Evolutionary conservation across 2,113 vertebrate genomes (phyloP).

Genomic region (Xenopus borealis): DNA sequence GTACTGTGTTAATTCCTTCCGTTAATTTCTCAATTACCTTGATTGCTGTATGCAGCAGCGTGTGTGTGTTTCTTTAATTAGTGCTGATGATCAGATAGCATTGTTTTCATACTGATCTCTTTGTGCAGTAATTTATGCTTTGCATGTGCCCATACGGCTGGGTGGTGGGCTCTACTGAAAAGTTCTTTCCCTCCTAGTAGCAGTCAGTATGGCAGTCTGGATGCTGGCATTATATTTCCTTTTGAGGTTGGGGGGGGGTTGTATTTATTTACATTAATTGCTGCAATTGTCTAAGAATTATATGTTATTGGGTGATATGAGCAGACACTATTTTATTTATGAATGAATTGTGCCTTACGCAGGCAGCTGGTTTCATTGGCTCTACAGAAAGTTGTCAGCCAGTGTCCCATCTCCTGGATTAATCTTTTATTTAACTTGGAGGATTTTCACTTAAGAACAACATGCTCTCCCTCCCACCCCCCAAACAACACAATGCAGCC

Average conservation of each 20-base stretch:
- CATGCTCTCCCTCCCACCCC: neutral
- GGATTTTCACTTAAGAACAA: conserved; percentile 15
- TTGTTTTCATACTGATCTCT: conserved; percentile 15
- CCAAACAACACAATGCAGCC: conserved; percentile 9
- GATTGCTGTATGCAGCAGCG: conserved; percentile 5
- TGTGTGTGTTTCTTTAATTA: conserved; percentile 10
- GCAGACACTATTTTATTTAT: too few relatives aligned
- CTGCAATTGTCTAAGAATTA: too few relatives aligned
- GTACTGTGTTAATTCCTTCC: neutral
- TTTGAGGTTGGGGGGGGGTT: too few relatives aligned
- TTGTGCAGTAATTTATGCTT: conserved; percentile 10
- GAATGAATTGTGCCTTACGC: too few relatives aligned
- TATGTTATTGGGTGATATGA: too few relatives aligned
- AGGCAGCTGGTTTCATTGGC: neutral
- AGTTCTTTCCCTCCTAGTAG: neutral
- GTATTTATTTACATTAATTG: too few relatives aligned
- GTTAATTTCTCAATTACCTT: conserved; percentile 13
- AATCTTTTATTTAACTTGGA: conserved; percentile 4
- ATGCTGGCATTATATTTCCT: too few relatives aligned
- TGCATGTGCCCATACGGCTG: neutral
- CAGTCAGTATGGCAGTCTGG: neutral
- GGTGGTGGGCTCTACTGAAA: too few relatives aligned
- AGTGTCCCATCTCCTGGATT: neutral
- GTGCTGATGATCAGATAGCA: neutral
- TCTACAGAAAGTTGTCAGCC: neutral